phyloP scores from a whole-genome alignment of 2,797 vertebrate species.

The Glyptemys insculpta region DNA sequence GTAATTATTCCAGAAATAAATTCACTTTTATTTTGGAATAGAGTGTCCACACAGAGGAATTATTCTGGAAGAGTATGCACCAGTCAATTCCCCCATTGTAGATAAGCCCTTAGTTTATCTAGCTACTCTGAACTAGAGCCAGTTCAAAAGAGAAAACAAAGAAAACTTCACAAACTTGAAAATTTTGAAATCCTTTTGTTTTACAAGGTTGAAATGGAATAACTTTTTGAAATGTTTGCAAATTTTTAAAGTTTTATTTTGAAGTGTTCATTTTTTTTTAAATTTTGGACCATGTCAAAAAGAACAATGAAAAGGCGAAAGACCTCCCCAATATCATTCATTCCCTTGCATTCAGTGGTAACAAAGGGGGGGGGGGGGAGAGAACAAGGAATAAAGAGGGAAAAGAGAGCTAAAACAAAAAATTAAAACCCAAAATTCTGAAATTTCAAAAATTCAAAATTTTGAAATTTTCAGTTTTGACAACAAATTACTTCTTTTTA shows the following conservation, averaged over 20 bases:
- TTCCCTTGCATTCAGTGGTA: background rate
- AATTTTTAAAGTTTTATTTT: background rate
- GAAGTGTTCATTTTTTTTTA: background rate
- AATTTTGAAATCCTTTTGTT: background rate
- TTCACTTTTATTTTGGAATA: background rate
- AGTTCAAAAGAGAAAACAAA: background rate
- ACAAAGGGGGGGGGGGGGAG: fast-evolving
- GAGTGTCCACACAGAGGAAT: background rate
- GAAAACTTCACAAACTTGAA: background rate
- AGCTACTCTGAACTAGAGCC: background rate
- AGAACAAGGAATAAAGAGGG: background rate
- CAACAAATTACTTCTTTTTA: too few relatives aligned
- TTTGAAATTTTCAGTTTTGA: too few relatives aligned
- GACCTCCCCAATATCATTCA: background rate
- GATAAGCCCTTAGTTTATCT: background rate
- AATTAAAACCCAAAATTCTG: background rate
- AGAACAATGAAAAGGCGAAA: background rate
- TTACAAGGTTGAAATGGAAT: background rate
- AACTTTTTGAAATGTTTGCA: background rate
- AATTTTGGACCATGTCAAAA: background rate
- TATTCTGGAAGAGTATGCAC: background rate
- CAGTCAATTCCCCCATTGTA: background rate
- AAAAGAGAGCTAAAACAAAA: background rate
- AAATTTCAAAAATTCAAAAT: background rate
- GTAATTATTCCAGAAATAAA: background rate